A percentile compares a stretch with the other conserved stretches of the same genome.
phyloP scores from a whole-genome alignment of 2,113 vertebrate species.

The Leuciscus idus region DNA sequence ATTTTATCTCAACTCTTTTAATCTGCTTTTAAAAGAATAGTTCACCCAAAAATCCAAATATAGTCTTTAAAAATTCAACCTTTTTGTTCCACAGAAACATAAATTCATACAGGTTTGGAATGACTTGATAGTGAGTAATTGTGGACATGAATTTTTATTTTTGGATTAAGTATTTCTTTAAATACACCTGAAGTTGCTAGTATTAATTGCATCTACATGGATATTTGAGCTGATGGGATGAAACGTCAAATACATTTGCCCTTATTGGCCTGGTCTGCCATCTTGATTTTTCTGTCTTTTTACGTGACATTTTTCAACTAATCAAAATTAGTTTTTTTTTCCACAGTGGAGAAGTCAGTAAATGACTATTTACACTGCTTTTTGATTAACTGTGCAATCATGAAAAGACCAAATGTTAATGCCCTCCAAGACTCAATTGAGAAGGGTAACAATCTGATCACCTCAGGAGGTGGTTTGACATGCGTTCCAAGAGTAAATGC shows the following conservation, averaged over 20 bases:
- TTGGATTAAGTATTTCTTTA: not conserved
- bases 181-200: not conserved
- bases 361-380: not conserved
- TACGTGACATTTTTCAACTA: not conserved
- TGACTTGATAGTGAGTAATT: not conserved
- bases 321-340: not conserved
- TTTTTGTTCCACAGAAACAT: not conserved
- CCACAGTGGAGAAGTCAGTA: not conserved
- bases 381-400: no score
- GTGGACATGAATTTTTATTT: not conserved
- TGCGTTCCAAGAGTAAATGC: no score
- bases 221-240: not conserved
- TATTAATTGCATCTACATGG: not conserved
- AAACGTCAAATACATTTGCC: not conserved
- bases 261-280: not conserved
- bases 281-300: not conserved
- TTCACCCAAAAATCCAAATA: not conserved
- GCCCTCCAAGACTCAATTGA: no score
- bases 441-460: no score
- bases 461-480: no score
- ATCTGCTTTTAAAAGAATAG: constrained; percentile 35
- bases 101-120: not conserved
- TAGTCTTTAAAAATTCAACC: not conserved
- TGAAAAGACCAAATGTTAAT: no score
- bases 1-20: constrained; percentile 15